phyloP scores from a whole-genome alignment of 2,797 vertebrate species.

The Neomorphus geoffroyi region DNA sequence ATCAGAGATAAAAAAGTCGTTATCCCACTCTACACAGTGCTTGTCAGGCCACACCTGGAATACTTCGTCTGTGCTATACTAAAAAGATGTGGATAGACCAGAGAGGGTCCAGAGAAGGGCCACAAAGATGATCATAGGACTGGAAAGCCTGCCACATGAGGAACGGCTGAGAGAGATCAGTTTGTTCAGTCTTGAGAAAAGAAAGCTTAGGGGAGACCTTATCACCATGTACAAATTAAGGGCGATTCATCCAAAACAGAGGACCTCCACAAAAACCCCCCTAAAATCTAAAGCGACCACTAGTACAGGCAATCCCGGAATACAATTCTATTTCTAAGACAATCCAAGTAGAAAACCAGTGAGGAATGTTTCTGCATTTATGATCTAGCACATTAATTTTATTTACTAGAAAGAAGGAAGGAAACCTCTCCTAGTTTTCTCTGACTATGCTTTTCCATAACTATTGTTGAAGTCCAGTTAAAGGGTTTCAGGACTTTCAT shows the following conservation, averaged over 20 bases:
- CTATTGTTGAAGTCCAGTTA: conserved; percentile 15
- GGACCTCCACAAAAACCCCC: not conserved
- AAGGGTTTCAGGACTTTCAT: conserved; percentile 15
- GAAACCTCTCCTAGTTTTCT: conserved; percentile 34
- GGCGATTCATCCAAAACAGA: not conserved
- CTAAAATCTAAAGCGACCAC: not conserved
- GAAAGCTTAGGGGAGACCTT: no score
- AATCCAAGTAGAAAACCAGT: not conserved
- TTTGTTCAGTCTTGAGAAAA: no score
- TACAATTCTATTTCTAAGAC: not conserved
- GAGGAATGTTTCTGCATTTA: conserved; percentile 24
- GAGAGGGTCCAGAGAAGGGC: no score
- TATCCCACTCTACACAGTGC: no score
- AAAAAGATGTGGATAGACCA: no score
- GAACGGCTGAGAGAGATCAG: no score
- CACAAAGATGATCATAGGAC: no score
- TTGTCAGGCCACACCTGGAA: no score
- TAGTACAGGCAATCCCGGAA: not conserved
- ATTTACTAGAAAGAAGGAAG: conserved; percentile 19
- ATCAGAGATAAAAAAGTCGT: no score
- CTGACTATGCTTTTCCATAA: conserved; percentile 12
- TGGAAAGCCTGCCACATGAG: no score
- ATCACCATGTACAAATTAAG: not conserved
- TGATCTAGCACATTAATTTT: not conserved
- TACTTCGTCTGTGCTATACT: no score